Conservation (phyloP, 1,140 invertebrate genomes). For the Tribolium madens region DNA sequence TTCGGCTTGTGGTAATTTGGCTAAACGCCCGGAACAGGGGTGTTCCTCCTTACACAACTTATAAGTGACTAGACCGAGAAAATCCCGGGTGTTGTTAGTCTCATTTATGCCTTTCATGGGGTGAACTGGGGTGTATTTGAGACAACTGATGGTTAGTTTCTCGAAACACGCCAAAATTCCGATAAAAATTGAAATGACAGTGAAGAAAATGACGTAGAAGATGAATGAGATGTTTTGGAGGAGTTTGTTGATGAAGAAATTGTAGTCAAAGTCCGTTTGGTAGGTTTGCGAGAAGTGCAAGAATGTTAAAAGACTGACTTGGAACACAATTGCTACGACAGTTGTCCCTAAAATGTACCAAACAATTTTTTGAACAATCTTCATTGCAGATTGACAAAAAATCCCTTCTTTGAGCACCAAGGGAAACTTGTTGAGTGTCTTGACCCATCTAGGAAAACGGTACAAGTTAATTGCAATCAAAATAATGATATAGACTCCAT, state of each 20-base stretch:
- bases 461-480: conserved; percentile 48
- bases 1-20: conserved; percentile 44
- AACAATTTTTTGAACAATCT: conserved; percentile 45
- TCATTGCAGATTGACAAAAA: conserved; percentile 54
- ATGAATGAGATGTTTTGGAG: conserved; percentile 53
- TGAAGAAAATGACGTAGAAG: conserved; percentile 56
- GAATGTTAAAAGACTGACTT: conserved; percentile 44
- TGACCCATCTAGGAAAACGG: conserved; percentile 51
- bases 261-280: conserved; percentile 49
- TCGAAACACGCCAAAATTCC: conserved; percentile 59
- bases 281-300: conserved; percentile 54
- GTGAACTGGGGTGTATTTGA: conserved; percentile 57
- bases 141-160: conserved; percentile 52
- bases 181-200: conserved; percentile 50
- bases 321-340: conserved; percentile 35
- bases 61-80: conserved; percentile 57
- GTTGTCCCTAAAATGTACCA: conserved; percentile 28
- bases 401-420: conserved; percentile 51
- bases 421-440: conserved; percentile 53
- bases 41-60: conserved; percentile 58
- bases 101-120: conserved; percentile 57
- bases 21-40: conserved; percentile 10
- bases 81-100: conserved; percentile 53
- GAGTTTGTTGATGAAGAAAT: conserved; percentile 51
- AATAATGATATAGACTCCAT: conserved; percentile 51